Evolutionary conservation across 2,888 invertebrate species (phyloP), one percentile per base, ranked within the genome.

Genomic region (Halocaridina rubra): DNA sequence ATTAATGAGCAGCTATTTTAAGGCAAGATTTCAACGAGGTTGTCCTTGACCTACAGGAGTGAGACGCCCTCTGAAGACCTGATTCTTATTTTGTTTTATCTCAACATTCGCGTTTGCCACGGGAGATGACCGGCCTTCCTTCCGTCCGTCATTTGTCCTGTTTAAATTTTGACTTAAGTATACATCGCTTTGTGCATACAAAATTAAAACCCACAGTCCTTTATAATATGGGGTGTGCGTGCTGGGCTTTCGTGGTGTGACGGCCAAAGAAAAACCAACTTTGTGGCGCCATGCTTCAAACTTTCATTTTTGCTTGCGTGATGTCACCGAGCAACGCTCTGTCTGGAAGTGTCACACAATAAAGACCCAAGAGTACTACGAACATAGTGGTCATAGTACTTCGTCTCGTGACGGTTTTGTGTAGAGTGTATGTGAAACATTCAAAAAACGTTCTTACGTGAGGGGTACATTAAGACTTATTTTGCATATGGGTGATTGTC

Each of bases 141-240:
- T 16, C 2, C 19, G 53, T 4, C 19, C 53, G 4, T 10, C 53
- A n/a, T 33, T 71, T 22, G 33, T n/a, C 19, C 71, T 71, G 71
- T 71, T 71, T 33, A 71, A 32, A 71, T 71, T 30, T 71, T 30
- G 71, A 71, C 71, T 71, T n/a, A 71, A 71, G 33, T 71, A 71
- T 71, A 71, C 71, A 71, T 22, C 32, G 71, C 71, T 71, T 33
- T 71, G 71, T 71, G 71, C 71, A 71, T 71, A 71, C 71, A 29
- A 33, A 71, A 71, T 71, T 71, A 71, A 71, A 71, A 71, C 29
- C 39, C 19, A 13, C 71, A 33, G 19, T n/a, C 16, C 71, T 16
- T 32, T 71, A 22, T 32, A 29, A 71, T 71, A 71, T 32, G 29
- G n/a, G 71, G 8, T 30, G 71, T 71, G 71, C 71, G 71, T 71